These are phyloP conservation scores for Bombylius major DNA, from an alignment of 2,888 invertebrate species.

Conservation along the genomic window DNA sequence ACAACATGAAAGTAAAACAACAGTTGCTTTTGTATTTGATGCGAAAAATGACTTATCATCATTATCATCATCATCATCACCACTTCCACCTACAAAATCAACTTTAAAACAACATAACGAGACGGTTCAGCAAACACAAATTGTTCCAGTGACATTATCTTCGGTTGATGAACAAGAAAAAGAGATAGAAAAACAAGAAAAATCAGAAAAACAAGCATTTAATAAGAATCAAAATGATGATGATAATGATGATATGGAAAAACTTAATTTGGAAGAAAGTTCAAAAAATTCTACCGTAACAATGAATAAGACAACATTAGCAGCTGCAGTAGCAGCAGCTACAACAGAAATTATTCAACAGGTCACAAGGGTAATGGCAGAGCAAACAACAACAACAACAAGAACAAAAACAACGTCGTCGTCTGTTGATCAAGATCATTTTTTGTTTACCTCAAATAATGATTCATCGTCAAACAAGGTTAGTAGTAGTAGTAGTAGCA, in stretches of 20 bases:
- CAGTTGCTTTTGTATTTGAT: not conserved
- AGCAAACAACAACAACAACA: conserved; percentile 6
- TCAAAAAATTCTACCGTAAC: not conserved
- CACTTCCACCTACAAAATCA: conserved; percentile 9
- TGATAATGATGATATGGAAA: conserved; percentile 11
- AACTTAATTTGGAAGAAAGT: not conserved
- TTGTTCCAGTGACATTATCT: not conserved
- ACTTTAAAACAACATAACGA: conserved; percentile 9
- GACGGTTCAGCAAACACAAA: not conserved
- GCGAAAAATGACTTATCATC: not conserved
- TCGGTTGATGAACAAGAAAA: not conserved
- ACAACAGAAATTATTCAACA: not conserved
- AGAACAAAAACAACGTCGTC: conserved; percentile 3
- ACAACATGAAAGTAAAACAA: conserved; percentile 4
- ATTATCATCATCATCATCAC: not conserved
- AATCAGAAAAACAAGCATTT: conserved; percentile 11
- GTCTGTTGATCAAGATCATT: not conserved
- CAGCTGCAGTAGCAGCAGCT: conserved; percentile 9
- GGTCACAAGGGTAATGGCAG: conserved; percentile 6
- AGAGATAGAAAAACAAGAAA: not conserved
- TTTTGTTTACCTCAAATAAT: not conserved
- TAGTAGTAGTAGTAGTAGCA: not conserved
- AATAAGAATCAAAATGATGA: conserved; percentile 19
- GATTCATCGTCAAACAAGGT: not conserved
- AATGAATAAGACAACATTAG: conserved; percentile 15